These are phyloP conservation scores for Aphelenchoides fujianensis DNA, from an alignment of 1,140 invertebrate species.

Conservation along the genomic window DNA sequence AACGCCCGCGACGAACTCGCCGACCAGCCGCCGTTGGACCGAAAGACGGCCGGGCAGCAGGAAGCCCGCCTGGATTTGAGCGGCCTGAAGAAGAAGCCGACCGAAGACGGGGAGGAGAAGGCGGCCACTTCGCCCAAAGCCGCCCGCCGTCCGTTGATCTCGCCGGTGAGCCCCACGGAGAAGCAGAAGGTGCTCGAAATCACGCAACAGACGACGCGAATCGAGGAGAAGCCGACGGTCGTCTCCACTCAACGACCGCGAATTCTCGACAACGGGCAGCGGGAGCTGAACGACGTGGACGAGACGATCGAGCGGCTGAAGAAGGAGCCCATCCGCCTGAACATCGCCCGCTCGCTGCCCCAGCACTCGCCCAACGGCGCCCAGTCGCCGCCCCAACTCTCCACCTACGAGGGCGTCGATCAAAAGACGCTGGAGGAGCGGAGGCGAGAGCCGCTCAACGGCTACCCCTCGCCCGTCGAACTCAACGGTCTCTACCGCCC, in stretches of 20 bases:
- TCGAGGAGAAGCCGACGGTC: neutral
- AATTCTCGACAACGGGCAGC: neutral
- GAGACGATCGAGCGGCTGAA: conserved; percentile 1
- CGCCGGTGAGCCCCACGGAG: neutral
- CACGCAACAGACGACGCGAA: neutral
- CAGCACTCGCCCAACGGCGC: neutral
- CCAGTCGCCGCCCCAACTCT: neutral
- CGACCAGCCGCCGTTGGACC: neutral
- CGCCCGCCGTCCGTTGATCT: conserved; percentile 14
- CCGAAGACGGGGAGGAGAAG: neutral
- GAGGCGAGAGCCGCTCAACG: neutral
- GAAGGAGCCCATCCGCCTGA: neutral
- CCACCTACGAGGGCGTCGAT: neutral
- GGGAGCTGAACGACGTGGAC: neutral
- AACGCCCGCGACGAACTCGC: neutral
- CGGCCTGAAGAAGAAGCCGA: neutral
- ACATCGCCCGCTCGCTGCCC: neutral
- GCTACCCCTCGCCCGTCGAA: conserved; percentile 5
- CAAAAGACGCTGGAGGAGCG: neutral
- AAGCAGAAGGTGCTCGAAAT: neutral
- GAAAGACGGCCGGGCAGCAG: too few relatives aligned
- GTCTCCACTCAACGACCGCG: neutral
- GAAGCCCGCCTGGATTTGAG: neutral
- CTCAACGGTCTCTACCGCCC: conserved; percentile 13
- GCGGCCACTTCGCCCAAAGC: too few relatives aligned